Conservation (phyloP, 2,113 vertebrate species). For the Paedocypris sp. region DNA sequence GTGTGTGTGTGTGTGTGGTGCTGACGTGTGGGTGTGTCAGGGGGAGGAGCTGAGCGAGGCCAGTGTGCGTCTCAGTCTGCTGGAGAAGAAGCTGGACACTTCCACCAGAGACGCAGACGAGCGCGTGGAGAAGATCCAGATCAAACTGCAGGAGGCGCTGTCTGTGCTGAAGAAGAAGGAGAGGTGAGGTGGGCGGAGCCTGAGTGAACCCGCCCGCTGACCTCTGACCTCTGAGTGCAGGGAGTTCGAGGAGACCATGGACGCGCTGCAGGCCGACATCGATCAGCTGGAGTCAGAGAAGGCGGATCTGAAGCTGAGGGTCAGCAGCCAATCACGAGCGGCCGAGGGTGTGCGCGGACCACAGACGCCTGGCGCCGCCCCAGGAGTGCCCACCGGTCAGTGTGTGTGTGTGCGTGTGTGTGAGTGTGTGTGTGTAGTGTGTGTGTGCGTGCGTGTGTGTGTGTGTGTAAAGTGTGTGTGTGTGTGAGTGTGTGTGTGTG, state of each 20-base stretch:
- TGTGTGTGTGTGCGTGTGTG: not conserved
- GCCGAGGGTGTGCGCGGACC: constrained; percentile 70
- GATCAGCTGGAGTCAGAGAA: constrained; percentile 95
- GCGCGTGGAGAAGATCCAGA: constrained; percentile 89
- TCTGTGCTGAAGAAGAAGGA: constrained; percentile 86
- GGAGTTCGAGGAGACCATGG: constrained; percentile 98
- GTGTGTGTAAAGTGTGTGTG: not conserved
- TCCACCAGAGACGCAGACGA: constrained; percentile 86
- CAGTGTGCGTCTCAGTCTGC: constrained; percentile 77
- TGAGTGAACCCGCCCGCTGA: constrained; percentile 40
- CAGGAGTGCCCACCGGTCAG: too few species aligned
- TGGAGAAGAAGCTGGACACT: constrained; percentile 96
- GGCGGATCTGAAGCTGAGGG: constrained; percentile 80
- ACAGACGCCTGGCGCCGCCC: constrained; percentile 71
- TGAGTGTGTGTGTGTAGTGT: constrained; percentile 35
- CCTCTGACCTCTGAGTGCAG: constrained; percentile 47
- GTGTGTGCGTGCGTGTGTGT: constrained; percentile 54
- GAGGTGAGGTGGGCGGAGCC: constrained; percentile 62
- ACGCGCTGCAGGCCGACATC: constrained; percentile 89
- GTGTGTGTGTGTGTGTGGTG: too few species aligned
- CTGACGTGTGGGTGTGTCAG: constrained; percentile 53
- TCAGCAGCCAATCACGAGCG: constrained; percentile 82
- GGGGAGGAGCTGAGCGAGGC: constrained; percentile 93
- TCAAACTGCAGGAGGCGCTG: constrained; percentile 78
- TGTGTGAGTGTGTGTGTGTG: constrained; percentile 53